phyloP scores from a whole-genome alignment of 2,113 vertebrate species.

The Cariama cristata region DNA sequence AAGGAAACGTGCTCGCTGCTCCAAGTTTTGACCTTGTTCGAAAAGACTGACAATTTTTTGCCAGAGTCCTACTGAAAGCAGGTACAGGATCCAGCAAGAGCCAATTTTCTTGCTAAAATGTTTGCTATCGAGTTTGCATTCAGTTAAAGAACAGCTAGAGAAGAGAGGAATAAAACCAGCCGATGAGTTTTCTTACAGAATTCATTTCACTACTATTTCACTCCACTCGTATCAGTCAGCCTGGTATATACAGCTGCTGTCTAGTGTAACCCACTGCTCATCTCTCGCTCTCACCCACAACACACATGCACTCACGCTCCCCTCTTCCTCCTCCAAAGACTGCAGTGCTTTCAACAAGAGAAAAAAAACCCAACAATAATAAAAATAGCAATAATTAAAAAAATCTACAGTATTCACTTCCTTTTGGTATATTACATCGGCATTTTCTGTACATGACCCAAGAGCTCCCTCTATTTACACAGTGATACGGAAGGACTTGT shows the following conservation, averaged over 20 bases:
- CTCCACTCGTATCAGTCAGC: constrained; percentile 8
- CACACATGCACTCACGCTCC: constrained; percentile 38
- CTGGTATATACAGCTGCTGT: background rate
- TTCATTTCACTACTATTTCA: constrained; percentile 16
- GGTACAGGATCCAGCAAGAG: background rate
- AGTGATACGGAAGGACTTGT: constrained; percentile 55
- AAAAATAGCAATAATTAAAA: constrained; percentile 83
- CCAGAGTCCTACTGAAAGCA: background rate
- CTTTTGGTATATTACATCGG: constrained; percentile 79
- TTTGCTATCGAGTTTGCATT: constrained; percentile 41
- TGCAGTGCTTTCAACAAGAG: constrained; percentile 77
- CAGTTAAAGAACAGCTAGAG: constrained; percentile 42
- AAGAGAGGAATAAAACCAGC: constrained; percentile 45
- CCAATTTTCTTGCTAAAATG: background rate
- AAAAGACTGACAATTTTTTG: background rate
- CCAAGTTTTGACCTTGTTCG: background rate
- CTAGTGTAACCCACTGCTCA: background rate
- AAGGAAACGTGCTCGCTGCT: constrained; percentile 28
- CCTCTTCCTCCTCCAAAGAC: constrained; percentile 64
- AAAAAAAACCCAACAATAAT: constrained; percentile 67
- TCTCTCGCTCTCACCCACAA: constrained; percentile 8
- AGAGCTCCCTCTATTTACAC: constrained; percentile 77
- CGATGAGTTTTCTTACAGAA: constrained; percentile 50
- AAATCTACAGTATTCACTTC: constrained; percentile 82
- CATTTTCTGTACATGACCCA: constrained; percentile 81